Evolutionary conservation across 2,888 invertebrate genomes (phyloP).

Genomic region (Thera obeliscata): DNA sequence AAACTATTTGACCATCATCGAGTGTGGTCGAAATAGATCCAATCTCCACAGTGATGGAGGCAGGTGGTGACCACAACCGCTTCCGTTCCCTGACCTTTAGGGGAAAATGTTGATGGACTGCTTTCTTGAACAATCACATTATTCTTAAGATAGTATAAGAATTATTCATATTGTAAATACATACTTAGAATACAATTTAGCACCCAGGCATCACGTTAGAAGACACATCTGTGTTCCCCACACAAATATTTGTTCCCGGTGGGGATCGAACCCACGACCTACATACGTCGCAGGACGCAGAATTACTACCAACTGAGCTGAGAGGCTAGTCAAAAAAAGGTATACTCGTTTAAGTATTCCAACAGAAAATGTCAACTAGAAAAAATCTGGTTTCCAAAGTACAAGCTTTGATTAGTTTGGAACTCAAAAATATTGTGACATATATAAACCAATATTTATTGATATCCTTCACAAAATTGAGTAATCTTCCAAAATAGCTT

Average conservation of each 20-base stretch:
- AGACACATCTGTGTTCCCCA: too few species aligned
- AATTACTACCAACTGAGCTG: too few species aligned
- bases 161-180: neutral
- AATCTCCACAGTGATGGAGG: conserved; percentile 25
- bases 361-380: too few species aligned
- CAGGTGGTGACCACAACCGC: conserved; percentile 43
- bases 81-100: conserved; percentile 37
- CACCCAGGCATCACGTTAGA: too few species aligned
- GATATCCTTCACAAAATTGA: conserved; percentile 16
- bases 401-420: neutral
- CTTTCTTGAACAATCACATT: conserved; percentile 10
- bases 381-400: too few species aligned
- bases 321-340: too few species aligned
- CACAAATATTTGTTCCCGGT: too few species aligned
- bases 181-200: too few species aligned
- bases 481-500: conserved; percentile 17
- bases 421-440: too few species aligned
- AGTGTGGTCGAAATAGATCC: conserved; percentile 34
- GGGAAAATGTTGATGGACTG: conserved; percentile 14
- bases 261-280: too few species aligned
- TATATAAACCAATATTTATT: neutral
- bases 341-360: too few species aligned
- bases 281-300: too few species aligned
- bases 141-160: conserved; percentile 2
- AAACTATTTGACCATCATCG: conserved; percentile 28